Percentiles rank a stretch among this genome's conserved stretches.
Evolutionary conservation across 30 jellyfish, hydroid and myxozoan species (phyloP).

Genomic region (Hydra vulgaris): DNA sequence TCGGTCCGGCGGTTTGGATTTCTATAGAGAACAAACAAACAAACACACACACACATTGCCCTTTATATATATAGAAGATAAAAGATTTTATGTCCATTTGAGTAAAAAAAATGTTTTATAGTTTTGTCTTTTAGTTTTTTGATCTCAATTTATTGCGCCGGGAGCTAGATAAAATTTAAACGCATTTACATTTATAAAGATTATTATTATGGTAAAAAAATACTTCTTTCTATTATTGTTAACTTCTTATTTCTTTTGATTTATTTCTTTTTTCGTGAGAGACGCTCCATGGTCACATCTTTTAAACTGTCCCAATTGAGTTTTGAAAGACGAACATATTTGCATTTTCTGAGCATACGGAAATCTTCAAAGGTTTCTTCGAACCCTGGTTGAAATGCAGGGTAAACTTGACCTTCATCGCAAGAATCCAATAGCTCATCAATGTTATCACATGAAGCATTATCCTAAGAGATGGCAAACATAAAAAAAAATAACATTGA

Average conservation of each 20-base stretch:
- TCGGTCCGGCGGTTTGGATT: no score
- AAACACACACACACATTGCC: no score
- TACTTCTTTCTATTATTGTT: neutral
- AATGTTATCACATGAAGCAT: constrained; percentile 15
- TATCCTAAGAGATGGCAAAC: constrained; percentile 27
- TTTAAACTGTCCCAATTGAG: constrained; percentile 65
- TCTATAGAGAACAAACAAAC: no score
- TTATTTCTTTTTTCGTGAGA: neutral
- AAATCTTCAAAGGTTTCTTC: constrained; percentile 40
- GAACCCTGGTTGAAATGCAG: constrained; percentile 34
- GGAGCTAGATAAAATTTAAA: no score
- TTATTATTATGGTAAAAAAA: neutral
- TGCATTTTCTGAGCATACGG: constrained; percentile 57
- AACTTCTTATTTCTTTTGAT: no score
- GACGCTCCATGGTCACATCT: neutral
- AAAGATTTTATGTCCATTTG: no score
- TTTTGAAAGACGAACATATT: constrained; percentile 56
- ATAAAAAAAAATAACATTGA: neutral
- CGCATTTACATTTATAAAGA: no score
- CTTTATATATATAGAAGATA: no score
- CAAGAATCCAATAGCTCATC: constrained; percentile 18
- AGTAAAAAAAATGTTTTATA: no score
- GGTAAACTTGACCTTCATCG: constrained; percentile 56
- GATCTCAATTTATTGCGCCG: no score
- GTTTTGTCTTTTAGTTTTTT: no score